These are phyloP conservation scores for Empis livida DNA, from an alignment of 2,888 invertebrate species.

Conservation along the genomic window DNA sequence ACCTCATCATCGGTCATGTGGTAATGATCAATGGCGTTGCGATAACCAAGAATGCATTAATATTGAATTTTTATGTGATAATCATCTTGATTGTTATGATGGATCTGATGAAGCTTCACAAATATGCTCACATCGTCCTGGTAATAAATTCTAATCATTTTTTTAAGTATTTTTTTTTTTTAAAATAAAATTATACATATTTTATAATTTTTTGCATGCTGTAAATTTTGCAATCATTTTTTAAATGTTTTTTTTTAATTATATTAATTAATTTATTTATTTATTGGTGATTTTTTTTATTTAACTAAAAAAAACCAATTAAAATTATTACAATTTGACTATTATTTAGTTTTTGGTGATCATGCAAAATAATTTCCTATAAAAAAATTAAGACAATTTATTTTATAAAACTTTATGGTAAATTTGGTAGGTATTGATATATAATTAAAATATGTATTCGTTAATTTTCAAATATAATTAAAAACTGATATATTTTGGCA, in stretches of 20 bases:
- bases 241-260: too few relatives aligned
- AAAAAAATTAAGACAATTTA: too few relatives aligned
- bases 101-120: constrained; percentile 41
- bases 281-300: too few relatives aligned
- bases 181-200: constrained; percentile 3
- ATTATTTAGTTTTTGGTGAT: constrained; percentile 6
- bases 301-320: too few relatives aligned
- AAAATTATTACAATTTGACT: too few relatives aligned
- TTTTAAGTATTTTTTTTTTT: background rate
- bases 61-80: constrained; percentile 43
- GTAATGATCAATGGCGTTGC: constrained; percentile 44
- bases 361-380: constrained; percentile 2
- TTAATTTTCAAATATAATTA: too few relatives aligned
- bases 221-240: too few relatives aligned
- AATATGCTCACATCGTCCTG: background rate
- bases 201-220: background rate
- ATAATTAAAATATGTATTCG: too few relatives aligned
- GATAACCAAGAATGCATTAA: constrained; percentile 49
- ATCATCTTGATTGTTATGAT: constrained; percentile 44
- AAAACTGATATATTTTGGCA: too few relatives aligned
- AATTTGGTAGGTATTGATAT: too few relatives aligned
- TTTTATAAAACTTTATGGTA: too few relatives aligned
- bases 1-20: constrained; percentile 16
- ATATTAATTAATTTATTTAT: too few relatives aligned
- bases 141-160: background rate